These are phyloP conservation scores for Carettochelys insculpta DNA, from an alignment of 2,113 vertebrate genomes.

Conservation along the genomic window DNA sequence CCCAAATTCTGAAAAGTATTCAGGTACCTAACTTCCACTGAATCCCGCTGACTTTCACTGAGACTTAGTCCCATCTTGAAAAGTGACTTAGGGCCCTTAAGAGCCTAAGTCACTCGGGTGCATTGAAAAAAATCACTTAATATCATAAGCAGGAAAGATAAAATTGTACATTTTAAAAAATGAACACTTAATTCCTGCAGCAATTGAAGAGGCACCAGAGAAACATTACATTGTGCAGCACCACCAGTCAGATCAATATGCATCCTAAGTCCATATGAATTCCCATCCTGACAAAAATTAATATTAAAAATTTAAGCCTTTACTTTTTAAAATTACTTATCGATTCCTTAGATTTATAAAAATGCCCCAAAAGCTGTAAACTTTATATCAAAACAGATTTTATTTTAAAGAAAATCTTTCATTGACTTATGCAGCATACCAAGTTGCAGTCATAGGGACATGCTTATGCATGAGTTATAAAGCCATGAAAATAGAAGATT, in stretches of 20 bases:
- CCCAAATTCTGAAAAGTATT: background rate
- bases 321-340: background rate
- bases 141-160: background rate
- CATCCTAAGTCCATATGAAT: background rate
- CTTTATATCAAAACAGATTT: background rate
- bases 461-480: constrained; percentile 4
- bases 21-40: background rate
- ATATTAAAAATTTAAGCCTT: background rate
- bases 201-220: background rate
- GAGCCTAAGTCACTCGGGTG: background rate
- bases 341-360: constrained; percentile 7
- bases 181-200: background rate
- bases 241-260: background rate
- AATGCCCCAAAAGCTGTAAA: constrained; percentile 7
- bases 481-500: constrained; percentile 10
- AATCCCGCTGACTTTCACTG: background rate
- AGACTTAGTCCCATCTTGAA: background rate
- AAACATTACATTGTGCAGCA: accelerated
- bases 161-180: background rate
- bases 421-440: background rate
- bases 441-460: constrained; percentile 3
- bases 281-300: background rate
- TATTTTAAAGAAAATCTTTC: background rate
- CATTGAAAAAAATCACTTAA: background rate
- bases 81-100: background rate